Percentiles rank a stretch among this genome's conserved stretches.
These are phyloP conservation scores for Diorhabda sublineata DNA, from an alignment of 1,140 invertebrate genomes.

Conservation along the genomic window DNA sequence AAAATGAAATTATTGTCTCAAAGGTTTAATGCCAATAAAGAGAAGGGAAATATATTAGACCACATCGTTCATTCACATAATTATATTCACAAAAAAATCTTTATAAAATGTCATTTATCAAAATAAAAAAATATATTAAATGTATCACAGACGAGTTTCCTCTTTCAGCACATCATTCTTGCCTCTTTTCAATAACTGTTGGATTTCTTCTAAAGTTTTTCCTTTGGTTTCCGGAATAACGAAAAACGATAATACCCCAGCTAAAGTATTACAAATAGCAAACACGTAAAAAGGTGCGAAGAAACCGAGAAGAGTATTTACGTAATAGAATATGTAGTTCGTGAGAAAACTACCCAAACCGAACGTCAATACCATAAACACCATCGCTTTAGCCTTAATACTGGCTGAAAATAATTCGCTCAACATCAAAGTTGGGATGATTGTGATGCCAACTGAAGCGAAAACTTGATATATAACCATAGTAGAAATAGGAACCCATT, in stretches of 20 bases:
- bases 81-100: too few relatives aligned
- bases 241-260: conserved; percentile 71
- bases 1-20: too few relatives aligned
- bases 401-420: conserved; percentile 29
- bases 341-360: conserved; percentile 38
- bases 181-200: too few relatives aligned
- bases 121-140: too few relatives aligned
- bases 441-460: conserved; percentile 37
- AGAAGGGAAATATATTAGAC: too few relatives aligned
- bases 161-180: too few relatives aligned
- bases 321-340: conserved; percentile 42
- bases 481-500: conserved; percentile 36
- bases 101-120: too few relatives aligned
- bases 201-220: too few relatives aligned
- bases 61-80: too few relatives aligned
- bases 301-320: conserved; percentile 56
- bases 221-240: conserved; percentile 84
- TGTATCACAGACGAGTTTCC: too few relatives aligned
- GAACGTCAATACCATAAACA: conserved; percentile 27
- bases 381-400: conserved; percentile 31
- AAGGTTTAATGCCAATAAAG: too few relatives aligned
- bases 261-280: conserved; percentile 64
- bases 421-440: conserved; percentile 39
- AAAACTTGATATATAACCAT: conserved; percentile 34
- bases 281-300: conserved; percentile 79